Evolutionary conservation across 2,888 invertebrate genomes (phyloP), one percentile per base, ranked within the genome.

Genomic region (Neria commutata): DNA sequence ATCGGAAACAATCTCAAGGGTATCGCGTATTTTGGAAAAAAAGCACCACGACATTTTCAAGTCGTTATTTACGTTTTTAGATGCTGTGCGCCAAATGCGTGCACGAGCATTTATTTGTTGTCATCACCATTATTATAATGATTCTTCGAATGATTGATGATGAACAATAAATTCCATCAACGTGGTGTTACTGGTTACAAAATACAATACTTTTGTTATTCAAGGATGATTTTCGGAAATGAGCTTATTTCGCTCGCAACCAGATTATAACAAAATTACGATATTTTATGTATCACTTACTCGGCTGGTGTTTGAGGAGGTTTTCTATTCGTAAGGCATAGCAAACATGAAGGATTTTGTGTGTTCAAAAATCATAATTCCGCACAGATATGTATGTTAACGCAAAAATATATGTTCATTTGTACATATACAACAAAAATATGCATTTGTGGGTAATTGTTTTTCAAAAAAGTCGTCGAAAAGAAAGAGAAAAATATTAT

Each of bases 301-400:
- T 79, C 79, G 80, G 80, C 79, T 79, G 79, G 79, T 78, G 79
- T 79, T 74, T 79, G 79, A 78, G 79, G 79, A 77, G 78, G 75
- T 79, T 80, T 79, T 79, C 79, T 79, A 76, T 55, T 55, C 29
- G 75, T 74, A 73, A 70, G 70, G 72, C 74, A 70, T 70, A 63
- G 66, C 66, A 73, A 73, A 72, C 73, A 72, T 72, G 72, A 67
- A 73, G 69, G 42, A 42, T 19, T 42, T 71, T 70, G 63, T 71
- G 70, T 71, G 69, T 67, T 62, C 69, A 70, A 64, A 69, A 68
- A 66, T 73, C 68, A 66, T 66, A 60, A 62, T 60, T 62, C 66
- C 67, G 60, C 64, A 67, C 67, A 63, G 63, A 63, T 63, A 65
- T 63, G 60, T 63, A 66, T 60, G 58, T 45, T 42, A 54, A 56